Base-by-base conservation (phyloP, 2,888 invertebrate species). In the Polyploca ridens region DNA sequence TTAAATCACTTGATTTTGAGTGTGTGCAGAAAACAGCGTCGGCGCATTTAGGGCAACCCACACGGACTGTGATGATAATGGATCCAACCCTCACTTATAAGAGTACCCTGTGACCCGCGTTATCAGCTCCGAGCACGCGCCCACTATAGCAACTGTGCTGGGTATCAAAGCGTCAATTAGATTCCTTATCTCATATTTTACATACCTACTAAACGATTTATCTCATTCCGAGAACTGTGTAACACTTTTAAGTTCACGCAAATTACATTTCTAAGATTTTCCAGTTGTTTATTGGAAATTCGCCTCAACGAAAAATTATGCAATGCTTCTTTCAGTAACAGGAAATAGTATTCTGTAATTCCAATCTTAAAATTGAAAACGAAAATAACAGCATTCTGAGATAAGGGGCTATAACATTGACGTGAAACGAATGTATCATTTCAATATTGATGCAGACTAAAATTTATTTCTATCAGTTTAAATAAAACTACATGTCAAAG, bases 61-160 rank as follows among this genome's bases (percentile, higher is more conserved):
- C 75, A 74, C 79, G 79, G 77, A 90, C 86, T 92, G 87, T 80
- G 80, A 76, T 76, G 77, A 70, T 70, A 68, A 63, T 64, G 70
- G 76, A 75, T 75, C 75, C 72, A 72, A 64, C 72, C 75, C 82
- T 71, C 79, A 79, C 79, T 90, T 93, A 92, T 93, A 90, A 82
- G 79, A 77, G 84, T 81, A 85, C 81, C 88, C 90, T 86, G 81
- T 90, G 93, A 91, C 93, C 92, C 77, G 68, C 66, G 76, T 85
- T 91, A 93, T 91, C 91, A 72, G 71, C 64, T 71, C 68, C 77
- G 81, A 87, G 92, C 93, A 93, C 93, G 93, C 91, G 93, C 87
- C 90, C 77, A 75, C 74, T 71, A 27, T 27, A 58, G 67, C 70
- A 70, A 69, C 76, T 70, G 71, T 77, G 69, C 76, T 70, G 71